phyloP scores from a whole-genome alignment of 2,888 invertebrate species.

The Troides helena region DNA sequence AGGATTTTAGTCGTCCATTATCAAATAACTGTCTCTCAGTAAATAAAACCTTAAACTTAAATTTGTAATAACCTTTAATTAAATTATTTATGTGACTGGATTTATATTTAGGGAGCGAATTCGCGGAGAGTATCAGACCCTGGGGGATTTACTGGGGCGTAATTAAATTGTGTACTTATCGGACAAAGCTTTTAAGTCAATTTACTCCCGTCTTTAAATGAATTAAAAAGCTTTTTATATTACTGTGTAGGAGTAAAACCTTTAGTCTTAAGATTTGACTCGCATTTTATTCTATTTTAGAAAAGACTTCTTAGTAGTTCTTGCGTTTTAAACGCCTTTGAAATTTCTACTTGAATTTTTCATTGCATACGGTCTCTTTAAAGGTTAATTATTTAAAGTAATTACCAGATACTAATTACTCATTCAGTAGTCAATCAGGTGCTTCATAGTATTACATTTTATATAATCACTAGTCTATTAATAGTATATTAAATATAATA shows the following conservation, averaged over 20 bases:
- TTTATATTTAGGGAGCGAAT: background rate
- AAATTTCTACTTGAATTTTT: too few species aligned
- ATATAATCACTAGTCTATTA: too few species aligned
- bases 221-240: slow-evolving; percentile 6
- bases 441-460: too few species aligned
- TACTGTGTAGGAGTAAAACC: background rate
- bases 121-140: background rate
- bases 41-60: background rate
- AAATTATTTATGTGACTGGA: background rate
- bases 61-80: background rate
- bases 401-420: too few species aligned
- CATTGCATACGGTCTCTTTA: too few species aligned
- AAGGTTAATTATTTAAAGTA: too few species aligned
- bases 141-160: slow-evolving; percentile 1
- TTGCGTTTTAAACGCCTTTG: too few species aligned
- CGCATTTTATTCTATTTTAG: background rate
- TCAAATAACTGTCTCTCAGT: background rate
- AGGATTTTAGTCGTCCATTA: background rate
- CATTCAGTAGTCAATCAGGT: too few species aligned
- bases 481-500: too few species aligned
- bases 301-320: background rate
- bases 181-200: background rate
- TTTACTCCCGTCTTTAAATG: background rate
- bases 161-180: slow-evolving; percentile 8
- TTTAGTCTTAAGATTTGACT: background rate